A percentile compares a stretch with the other conserved stretches of the same genome.
Conservation (phyloP, 2,113 vertebrate species). For the Phaetusa simplex region DNA sequence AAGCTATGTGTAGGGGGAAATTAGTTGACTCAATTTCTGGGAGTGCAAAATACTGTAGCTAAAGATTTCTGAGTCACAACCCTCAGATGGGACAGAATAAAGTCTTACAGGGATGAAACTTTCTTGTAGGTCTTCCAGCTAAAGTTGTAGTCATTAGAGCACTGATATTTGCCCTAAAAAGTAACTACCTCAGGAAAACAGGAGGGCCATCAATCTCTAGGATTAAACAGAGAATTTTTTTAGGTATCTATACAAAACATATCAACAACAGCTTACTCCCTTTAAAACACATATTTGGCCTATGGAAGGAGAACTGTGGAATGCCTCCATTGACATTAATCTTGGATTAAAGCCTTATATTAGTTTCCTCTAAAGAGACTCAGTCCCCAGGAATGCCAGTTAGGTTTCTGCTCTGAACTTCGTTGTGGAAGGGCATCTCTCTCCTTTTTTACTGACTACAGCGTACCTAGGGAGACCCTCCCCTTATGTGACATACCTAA, state of each 20-base stretch:
- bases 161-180: not conserved
- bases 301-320: not conserved
- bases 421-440: not conserved
- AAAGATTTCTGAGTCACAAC: not conserved
- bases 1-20: not conserved
- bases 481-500: not conserved
- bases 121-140: not conserved
- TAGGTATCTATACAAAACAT: not conserved
- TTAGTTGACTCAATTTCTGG: not conserved
- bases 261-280: too few relatives aligned
- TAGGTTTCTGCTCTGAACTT: not conserved
- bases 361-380: not conserved
- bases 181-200: not conserved
- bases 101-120: not conserved
- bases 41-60: not conserved
- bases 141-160: not conserved
- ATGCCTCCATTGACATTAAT: not conserved
- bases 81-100: not conserved
- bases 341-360: not conserved
- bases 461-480: not conserved
- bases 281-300: not conserved
- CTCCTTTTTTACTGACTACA: not conserved
- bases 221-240: not conserved
- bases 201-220: not conserved
- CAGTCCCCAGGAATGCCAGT: not conserved